Evolutionary conservation across 2,888 invertebrate genomes (phyloP).

Genomic region (Orthosia gothica): DNA sequence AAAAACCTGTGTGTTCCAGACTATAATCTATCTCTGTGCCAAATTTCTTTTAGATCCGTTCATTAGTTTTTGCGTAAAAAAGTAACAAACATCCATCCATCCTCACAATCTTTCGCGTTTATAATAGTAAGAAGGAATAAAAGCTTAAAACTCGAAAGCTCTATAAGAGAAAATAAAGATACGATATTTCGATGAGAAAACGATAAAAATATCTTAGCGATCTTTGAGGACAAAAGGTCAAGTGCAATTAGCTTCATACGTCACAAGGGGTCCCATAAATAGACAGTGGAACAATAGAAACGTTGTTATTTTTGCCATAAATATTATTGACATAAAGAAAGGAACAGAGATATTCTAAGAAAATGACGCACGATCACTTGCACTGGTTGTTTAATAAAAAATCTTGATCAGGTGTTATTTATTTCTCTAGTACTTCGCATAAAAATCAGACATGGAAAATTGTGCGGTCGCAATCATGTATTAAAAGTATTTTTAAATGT

Average conservation of each 20-base stretch:
- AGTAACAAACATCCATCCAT: too few species aligned
- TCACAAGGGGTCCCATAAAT: background rate
- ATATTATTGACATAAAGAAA: background rate
- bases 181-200: background rate
- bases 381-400: constrained; percentile 1
- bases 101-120: too few species aligned
- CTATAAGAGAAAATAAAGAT: background rate
- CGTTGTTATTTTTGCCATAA: constrained; percentile 10
- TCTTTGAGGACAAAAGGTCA: background rate
- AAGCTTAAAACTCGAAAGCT: constrained; percentile 1
- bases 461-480: background rate
- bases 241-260: background rate
- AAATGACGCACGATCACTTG: background rate
- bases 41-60: too few species aligned
- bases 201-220: background rate
- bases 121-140: too few species aligned
- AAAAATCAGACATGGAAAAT: constrained; percentile 2
- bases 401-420: background rate
- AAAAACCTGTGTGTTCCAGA: too few species aligned
- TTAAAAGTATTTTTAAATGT: background rate
- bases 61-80: too few species aligned
- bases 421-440: background rate
- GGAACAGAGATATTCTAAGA: background rate
- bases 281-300: constrained; percentile 2
- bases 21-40: too few species aligned